Percentiles rank a stretch among this genome's conserved stretches.
phyloP scores from a whole-genome alignment of 2,113 vertebrate genomes.

The Phalacrocorax carbo region DNA sequence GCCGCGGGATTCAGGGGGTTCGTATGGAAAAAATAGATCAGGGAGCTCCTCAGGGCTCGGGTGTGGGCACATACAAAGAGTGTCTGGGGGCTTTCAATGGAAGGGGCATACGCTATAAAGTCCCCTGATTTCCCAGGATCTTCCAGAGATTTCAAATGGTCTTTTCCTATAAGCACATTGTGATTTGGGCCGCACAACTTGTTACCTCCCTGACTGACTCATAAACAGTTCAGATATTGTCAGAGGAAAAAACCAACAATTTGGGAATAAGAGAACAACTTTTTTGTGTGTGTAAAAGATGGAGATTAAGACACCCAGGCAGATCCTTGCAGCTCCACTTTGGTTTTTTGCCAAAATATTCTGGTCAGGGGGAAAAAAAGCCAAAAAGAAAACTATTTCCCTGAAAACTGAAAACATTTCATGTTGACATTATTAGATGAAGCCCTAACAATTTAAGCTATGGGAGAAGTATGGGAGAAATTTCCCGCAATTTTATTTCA shows the following conservation, averaged over 20 bases:
- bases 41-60: background rate
- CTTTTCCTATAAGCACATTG: background rate
- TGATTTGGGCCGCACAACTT: background rate
- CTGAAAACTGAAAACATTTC: background rate
- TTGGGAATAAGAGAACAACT: background rate
- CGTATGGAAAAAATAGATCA: background rate
- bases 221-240: background rate
- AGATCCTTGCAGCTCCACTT: background rate
- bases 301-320: background rate
- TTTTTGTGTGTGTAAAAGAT: background rate
- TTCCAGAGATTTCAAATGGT: background rate
- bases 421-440: background rate
- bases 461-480: background rate
- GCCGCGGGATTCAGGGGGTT: rapidly evolving
- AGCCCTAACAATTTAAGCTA: background rate
- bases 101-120: background rate
- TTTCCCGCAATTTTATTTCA: background rate
- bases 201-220: background rate
- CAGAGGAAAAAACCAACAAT: rapidly evolving
- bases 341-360: background rate
- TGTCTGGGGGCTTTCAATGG: background rate
- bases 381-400: background rate
- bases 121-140: background rate
- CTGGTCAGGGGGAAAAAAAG: background rate
- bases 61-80: rapidly evolving